Percentiles rank a stretch among this genome's conserved stretches.
Conservation (phyloP, 2,888 invertebrate genomes). For the Cryptus viduatorius region DNA sequence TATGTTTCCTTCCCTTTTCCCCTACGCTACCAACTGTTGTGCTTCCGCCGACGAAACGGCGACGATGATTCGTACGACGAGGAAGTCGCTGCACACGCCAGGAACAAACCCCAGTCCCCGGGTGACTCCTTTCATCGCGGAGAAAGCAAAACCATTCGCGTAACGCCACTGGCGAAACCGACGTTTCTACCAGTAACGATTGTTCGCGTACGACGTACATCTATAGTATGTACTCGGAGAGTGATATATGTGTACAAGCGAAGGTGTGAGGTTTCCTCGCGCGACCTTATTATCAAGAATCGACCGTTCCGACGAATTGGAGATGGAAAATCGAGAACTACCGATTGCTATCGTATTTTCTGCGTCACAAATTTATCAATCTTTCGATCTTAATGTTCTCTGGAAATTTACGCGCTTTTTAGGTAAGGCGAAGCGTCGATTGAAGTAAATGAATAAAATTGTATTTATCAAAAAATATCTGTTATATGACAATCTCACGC, state of each 20-base stretch:
- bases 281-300: slow-evolving; percentile 61
- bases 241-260: background rate
- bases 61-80: background rate
- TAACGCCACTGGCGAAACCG: slow-evolving; percentile 52
- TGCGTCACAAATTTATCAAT: background rate
- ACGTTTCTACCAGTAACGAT: slow-evolving; percentile 22
- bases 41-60: background rate
- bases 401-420: too few relatives aligned
- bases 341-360: background rate
- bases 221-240: background rate
- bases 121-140: slow-evolving; percentile 36
- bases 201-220: slow-evolving; percentile 40
- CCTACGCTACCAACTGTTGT: background rate
- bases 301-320: slow-evolving; percentile 27
- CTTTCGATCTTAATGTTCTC: background rate
- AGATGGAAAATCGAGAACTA: background rate
- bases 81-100: background rate
- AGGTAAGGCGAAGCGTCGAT: too few relatives aligned
- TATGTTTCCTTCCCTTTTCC: background rate
- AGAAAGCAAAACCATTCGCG: slow-evolving; percentile 56
- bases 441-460: too few relatives aligned
- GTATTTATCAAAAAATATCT: too few relatives aligned
- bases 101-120: slow-evolving; percentile 8
- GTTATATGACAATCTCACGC: too few relatives aligned
- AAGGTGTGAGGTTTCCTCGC: background rate